Base-by-base conservation (phyloP, 2,113 vertebrate genomes). In the Guaruba guarouba region DNA sequence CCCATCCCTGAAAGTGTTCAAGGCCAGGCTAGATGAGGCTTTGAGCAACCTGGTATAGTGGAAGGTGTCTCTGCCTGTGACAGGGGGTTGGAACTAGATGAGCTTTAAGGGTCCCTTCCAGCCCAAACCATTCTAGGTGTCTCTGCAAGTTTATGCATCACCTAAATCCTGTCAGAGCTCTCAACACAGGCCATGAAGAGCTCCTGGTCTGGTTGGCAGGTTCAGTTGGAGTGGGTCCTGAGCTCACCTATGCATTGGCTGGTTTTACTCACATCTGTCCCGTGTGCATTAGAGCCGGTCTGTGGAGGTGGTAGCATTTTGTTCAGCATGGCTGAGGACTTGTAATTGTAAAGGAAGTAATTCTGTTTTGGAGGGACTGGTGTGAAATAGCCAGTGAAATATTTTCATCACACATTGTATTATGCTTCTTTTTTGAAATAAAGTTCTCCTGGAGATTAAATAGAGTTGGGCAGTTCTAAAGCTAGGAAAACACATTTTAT, bases 401-500 rank as follows among this genome's bases (percentile, higher is more conserved):
- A 48, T 82, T 92, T 93, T 91, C 59, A 66, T 82, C 35, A 33
- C 3, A 1, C 18, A 1, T 63, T 57, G 27, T 85, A 52, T 85
- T 10, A 0, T 76, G 88, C 25, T 90, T 5, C 46, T 48, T 59
- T 80, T 68, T 64, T 59, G 46, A 82, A 90, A 83, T 76, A 88
- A 93, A 91, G 35, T 85, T 86, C 24, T 92, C 15, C 61, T 80
- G 43, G 71, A 88, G 64, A 73, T 83, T 49, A 86, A 94, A 92
- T 89, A 3, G 1, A 61, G 62, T 52, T 79, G 52, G 70, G 83
- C 71, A 84, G 44, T 59, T 94, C 46, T 78, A 63, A 91, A 95
- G 73, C 37, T 74, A 67, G 28, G 64, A 67, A 96, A 89, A 82
- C 41, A 78, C 37, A 63, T 77, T 94, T 93, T 82, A 92, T 90